Conservation (phyloP, 2,797 vertebrate genomes). For the Bovichtus variegatus region DNA sequence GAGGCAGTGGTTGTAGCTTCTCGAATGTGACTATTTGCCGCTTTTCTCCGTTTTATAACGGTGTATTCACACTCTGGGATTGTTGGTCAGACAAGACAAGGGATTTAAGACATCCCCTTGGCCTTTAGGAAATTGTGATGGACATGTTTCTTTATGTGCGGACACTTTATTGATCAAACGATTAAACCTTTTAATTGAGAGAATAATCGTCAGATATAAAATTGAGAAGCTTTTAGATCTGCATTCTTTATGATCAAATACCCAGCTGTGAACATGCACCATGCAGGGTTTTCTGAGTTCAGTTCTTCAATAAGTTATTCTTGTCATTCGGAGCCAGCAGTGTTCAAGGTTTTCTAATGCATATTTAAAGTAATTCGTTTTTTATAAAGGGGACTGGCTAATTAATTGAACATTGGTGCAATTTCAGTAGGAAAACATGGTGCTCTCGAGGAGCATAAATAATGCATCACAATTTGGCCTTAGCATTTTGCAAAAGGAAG, state of each 20-base stretch:
- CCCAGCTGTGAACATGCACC: background rate
- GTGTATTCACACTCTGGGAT: background rate
- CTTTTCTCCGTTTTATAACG: background rate
- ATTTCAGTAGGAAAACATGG: constrained; percentile 43
- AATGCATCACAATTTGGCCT: constrained; percentile 28
- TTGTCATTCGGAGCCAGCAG: background rate
- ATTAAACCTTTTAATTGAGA: background rate
- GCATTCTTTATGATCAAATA: background rate
- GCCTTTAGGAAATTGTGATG: background rate
- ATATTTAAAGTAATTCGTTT: constrained; percentile 17
- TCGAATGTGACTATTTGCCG: background rate
- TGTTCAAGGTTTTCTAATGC: background rate
- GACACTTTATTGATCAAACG: background rate
- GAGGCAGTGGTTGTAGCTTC: background rate
- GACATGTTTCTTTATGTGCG: background rate
- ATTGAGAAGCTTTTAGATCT: background rate
- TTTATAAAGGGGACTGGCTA: background rate
- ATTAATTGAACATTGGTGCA: constrained; percentile 27
- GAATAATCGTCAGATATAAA: no score
- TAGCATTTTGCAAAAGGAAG: constrained; percentile 8
- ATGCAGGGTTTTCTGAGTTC: background rate
- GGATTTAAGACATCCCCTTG: background rate
- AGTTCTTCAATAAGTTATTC: background rate
- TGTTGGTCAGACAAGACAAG: background rate
- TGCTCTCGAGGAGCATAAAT: constrained; percentile 33